phyloP scores from a whole-genome alignment of 1,140 invertebrate species.

The Melanaphis sacchari region DNA sequence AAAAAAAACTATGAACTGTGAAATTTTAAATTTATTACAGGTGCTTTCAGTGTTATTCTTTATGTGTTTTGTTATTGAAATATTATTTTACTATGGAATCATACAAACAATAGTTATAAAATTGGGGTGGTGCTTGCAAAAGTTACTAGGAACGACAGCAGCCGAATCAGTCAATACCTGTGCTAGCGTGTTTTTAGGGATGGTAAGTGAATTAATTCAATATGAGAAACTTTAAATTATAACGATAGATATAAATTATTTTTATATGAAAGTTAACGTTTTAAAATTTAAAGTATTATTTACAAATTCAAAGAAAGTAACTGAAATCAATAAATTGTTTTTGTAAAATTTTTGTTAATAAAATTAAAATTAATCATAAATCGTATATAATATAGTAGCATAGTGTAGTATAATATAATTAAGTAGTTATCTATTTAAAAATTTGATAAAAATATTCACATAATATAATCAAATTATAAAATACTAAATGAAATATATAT shows the following conservation, averaged over 20 bases:
- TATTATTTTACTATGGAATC: conserved; percentile 85
- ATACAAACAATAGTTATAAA: conserved; percentile 89
- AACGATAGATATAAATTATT: too few relatives aligned
- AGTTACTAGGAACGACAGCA: conserved; percentile 82
- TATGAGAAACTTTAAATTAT: not conserved
- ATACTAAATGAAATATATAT: too few relatives aligned
- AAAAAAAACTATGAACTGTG: not conserved
- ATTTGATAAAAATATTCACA: not conserved
- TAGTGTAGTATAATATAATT: too few relatives aligned
- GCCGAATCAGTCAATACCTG: conserved; percentile 91
- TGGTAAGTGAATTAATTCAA: conserved; percentile 69
- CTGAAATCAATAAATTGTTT: not conserved
- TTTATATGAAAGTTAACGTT: not conserved
- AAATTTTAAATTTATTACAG: conserved; percentile 65
- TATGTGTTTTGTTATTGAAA: conserved; percentile 85
- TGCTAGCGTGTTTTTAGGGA: conserved; percentile 89
- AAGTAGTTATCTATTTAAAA: not conserved
- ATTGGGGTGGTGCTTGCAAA: conserved; percentile 78
- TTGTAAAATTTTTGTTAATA: too few relatives aligned
- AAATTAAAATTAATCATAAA: too few relatives aligned
- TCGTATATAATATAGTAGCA: too few relatives aligned
- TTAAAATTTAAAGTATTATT: not conserved
- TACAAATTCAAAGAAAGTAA: not conserved
- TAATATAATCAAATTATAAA: too few relatives aligned
- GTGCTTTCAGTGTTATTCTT: conserved; percentile 88